Conservation (phyloP, 2,113 vertebrate genomes). For the Pachyramphus minor region DNA sequence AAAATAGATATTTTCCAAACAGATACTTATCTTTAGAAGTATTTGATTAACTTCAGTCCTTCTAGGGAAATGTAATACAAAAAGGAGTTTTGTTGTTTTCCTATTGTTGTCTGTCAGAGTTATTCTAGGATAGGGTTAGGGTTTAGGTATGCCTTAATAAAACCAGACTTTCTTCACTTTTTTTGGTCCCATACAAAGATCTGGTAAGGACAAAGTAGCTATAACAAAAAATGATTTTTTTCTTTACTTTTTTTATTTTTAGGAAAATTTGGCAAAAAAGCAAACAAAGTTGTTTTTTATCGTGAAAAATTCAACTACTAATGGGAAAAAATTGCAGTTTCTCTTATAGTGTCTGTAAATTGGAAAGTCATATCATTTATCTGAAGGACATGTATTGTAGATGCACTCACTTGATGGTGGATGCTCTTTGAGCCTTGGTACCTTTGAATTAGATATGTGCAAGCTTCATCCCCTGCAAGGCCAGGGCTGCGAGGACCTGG, state of each 20-base stretch:
- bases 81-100: not conserved
- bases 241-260: not conserved
- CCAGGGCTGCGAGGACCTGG: not conserved
- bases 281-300: not conserved
- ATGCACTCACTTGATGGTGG: rapidly evolving
- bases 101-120: not conserved
- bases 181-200: not conserved
- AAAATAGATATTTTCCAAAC: not conserved
- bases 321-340: not conserved
- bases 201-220: not conserved
- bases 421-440: rapidly evolving
- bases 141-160: not conserved
- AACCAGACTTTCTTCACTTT: not conserved
- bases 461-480: not conserved
- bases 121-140: not conserved
- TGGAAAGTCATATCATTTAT: not conserved
- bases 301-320: not conserved
- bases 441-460: rapidly evolving
- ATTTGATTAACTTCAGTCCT: not conserved
- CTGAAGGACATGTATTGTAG: rapidly evolving
- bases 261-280: not conserved
- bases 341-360: not conserved
- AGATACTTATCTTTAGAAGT: not conserved
- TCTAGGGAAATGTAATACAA: not conserved
- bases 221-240: rapidly evolving